Evolutionary conservation across 2,888 invertebrate genomes (phyloP).

Genomic region (Oxytorus armatus): DNA sequence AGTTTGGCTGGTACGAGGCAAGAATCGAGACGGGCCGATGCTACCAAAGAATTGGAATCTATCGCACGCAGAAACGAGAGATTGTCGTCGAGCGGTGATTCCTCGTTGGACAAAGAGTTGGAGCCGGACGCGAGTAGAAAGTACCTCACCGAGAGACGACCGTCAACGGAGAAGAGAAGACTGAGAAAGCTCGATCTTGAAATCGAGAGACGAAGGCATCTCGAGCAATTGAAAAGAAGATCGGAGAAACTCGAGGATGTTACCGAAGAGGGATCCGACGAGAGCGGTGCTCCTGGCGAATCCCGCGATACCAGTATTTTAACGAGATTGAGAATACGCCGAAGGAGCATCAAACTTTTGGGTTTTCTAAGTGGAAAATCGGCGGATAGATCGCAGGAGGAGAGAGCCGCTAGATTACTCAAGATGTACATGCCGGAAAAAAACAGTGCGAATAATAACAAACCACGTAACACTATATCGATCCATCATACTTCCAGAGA

Average conservation of each 20-base stretch:
- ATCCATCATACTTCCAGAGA: constrained; percentile 82
- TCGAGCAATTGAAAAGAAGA: constrained; percentile 76
- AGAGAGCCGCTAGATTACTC: constrained; percentile 78
- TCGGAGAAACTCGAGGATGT: constrained; percentile 75
- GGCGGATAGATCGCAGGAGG: constrained; percentile 79
- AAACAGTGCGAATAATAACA: constrained; percentile 55
- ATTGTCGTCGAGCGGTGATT: constrained; percentile 65
- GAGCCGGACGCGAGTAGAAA: constrained; percentile 58
- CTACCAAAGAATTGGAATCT: constrained; percentile 57
- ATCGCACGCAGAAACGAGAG: constrained; percentile 63
- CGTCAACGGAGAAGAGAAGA: constrained; percentile 66
- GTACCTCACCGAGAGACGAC: constrained; percentile 57
- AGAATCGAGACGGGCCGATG: too few species aligned
- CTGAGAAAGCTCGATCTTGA: constrained; percentile 71
- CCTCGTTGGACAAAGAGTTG: constrained; percentile 65
- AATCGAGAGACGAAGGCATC: constrained; percentile 72
- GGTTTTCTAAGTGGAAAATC: constrained; percentile 80
- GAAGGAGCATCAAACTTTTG: constrained; percentile 79
- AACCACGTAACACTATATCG: constrained; percentile 79
- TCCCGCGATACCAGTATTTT: constrained; percentile 77
- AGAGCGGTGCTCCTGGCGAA: constrained; percentile 69
- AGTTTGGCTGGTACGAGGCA: too few species aligned
- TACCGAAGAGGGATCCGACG: constrained; percentile 72
- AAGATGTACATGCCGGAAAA: constrained; percentile 81
- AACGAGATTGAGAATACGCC: constrained; percentile 77